Conservation (phyloP, 2,888 invertebrate species). For the Dorcus hopei region DNA sequence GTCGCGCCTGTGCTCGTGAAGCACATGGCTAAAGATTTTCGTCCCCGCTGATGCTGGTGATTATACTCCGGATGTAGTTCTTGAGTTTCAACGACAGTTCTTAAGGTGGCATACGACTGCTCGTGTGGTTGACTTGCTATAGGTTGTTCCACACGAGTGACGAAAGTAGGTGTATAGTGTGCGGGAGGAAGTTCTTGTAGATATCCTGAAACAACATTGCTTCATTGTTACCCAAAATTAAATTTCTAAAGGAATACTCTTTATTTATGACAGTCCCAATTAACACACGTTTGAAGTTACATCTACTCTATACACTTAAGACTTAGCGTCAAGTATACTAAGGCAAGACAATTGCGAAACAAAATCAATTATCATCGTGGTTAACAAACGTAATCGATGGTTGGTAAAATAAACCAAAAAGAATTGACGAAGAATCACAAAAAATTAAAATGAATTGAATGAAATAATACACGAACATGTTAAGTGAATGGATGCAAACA, state of each 20-base stretch:
- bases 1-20: conserved; percentile 84
- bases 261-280: neutral
- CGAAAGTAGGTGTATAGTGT: conserved; percentile 74
- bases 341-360: no score
- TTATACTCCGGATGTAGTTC: conserved; percentile 40
- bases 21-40: conserved; percentile 78
- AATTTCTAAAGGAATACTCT: neutral
- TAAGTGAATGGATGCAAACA: no score
- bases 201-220: conserved; percentile 60
- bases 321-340: no score
- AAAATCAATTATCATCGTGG: no score
- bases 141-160: conserved; percentile 65
- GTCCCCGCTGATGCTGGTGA: conserved; percentile 42
- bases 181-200: conserved; percentile 74
- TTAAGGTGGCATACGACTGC: conserved; percentile 55
- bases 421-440: no score
- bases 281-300: neutral
- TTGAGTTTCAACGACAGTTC: conserved; percentile 53
- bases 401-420: no score
- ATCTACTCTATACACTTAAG: no score
- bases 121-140: conserved; percentile 48
- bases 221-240: conserved; percentile 1
- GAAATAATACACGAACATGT: no score
- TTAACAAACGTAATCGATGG: no score
- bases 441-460: no score